phyloP scores from a whole-genome alignment of 1,140 invertebrate species.

The Lysiphlebus fabarum region DNA sequence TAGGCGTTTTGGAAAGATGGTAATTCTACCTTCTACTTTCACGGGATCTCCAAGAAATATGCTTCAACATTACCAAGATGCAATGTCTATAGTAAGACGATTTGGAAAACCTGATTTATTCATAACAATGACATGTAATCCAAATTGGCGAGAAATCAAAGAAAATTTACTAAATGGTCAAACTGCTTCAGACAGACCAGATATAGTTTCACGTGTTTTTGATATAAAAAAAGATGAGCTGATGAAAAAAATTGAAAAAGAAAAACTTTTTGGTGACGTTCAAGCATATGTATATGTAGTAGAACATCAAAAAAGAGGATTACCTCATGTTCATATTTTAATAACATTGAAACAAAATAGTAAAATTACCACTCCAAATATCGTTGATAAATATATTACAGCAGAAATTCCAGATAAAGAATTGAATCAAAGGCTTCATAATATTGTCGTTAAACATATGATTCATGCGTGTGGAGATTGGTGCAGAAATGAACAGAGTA shows the following conservation, averaged over 20 bases:
- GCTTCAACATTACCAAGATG: conserved; percentile 16
- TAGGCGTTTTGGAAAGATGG: neutral
- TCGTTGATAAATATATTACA: conserved; percentile 38
- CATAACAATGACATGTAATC: conserved; percentile 31
- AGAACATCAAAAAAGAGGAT: conserved; percentile 15
- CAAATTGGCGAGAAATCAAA: conserved; percentile 9
- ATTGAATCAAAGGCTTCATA: conserved; percentile 41
- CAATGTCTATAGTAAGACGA: conserved; percentile 46
- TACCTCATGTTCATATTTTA: conserved; percentile 12
- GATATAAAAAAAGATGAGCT: conserved; percentile 16
- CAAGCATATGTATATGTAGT: conserved; percentile 3
- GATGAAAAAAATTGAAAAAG: neutral
- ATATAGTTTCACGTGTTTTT: conserved; percentile 15
- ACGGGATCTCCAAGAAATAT: conserved; percentile 11
- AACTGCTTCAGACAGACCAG: conserved; percentile 1
- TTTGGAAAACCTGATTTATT: conserved; percentile 47
- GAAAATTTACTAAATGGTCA: neutral
- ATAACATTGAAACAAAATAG: conserved; percentile 15
- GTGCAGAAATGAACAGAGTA: conserved; percentile 39
- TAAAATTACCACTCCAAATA: conserved; percentile 15
- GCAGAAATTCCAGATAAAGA: conserved; percentile 54
- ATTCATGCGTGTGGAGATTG: conserved; percentile 37
- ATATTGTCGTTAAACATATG: conserved; percentile 41
- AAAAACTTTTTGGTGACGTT: conserved; percentile 4
- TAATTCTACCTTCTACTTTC: conserved; percentile 10